These are phyloP conservation scores for Ibidorhyncha struthersii DNA, from an alignment of 2,113 vertebrate genomes.

Conservation along the genomic window DNA sequence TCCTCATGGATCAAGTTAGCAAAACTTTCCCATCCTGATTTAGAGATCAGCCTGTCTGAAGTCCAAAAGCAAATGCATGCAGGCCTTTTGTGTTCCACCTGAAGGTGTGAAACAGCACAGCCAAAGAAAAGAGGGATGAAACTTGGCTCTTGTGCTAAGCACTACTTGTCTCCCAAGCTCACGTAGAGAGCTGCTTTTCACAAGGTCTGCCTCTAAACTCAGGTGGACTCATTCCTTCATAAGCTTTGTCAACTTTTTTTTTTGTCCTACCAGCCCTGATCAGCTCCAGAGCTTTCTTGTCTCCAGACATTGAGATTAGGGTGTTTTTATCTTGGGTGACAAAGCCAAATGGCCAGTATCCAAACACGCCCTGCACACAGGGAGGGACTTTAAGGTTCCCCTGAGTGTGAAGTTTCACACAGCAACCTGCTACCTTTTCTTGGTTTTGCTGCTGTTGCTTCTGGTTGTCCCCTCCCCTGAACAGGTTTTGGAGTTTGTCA, in stretches of 20 bases:
- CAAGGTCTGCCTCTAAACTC: background rate
- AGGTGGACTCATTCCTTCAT: background rate
- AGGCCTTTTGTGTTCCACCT: background rate
- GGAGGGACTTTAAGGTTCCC: background rate
- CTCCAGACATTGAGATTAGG: background rate
- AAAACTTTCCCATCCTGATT: background rate
- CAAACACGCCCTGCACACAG: background rate
- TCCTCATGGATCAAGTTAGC: background rate
- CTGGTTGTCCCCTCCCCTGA: background rate
- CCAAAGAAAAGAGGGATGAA: background rate
- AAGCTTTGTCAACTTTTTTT: background rate
- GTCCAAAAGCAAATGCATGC: background rate
- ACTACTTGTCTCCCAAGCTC: background rate
- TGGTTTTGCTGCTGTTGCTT: background rate
- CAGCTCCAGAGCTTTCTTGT: background rate
- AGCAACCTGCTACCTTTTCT: background rate
- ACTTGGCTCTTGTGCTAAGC: background rate
- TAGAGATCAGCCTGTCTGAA: background rate
- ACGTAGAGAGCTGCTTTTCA: rapidly evolving
- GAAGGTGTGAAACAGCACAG: background rate
- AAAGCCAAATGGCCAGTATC: background rate
- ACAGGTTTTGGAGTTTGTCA: background rate
- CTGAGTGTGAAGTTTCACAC: background rate
- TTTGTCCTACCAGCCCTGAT: background rate
- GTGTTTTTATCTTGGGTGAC: background rate